Base-by-base conservation (phyloP, 1,140 invertebrate genomes). In the Lepidurus arcticus region DNA sequence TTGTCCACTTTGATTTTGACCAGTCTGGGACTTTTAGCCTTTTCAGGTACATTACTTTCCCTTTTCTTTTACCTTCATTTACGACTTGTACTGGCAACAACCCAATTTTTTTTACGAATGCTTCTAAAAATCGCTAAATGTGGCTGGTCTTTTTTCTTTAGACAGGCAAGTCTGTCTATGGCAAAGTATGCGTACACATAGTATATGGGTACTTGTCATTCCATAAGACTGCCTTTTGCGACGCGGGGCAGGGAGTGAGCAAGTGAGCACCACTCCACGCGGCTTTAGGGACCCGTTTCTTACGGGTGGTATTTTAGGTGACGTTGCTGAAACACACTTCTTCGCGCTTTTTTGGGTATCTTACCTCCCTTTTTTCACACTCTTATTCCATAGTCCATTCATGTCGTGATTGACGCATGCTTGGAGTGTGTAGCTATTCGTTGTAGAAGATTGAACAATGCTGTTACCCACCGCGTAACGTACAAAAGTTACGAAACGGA, bases 251-350 rank as follows among this genome's bases (percentile, higher is more conserved):
- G 34, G 34, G 34, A 34, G 34, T 34, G 34, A 34, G 34, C 34
- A 34, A 34, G 34, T 34, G 34, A 34, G 34, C 34, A 34, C 34
- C 34, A 34, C 34, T 34, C 34, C 34, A 34, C 34, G 34, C 34
- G 34, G 34, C 34, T 34, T 34, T 34, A 34, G 34, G 34, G 34
- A 34, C 34, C 34, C 7, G 53, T 21, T 65, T 65, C 53, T 65
- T 65, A 65, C 53, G 53, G 53, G 53, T 65, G 53, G 53, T 65
- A 65, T 65, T 65, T 65, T 65, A 65, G 53, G 53, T 65, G 53
- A 65, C 53, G 53, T 65, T 65, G 53, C 53, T 65, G 21, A 65
- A 65, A 65, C 53, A 65, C n/a, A n/a, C n/a, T 34, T n/a, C 21
- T 65, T 65, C 53, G 53, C 53, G 34, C 34, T 34, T 65, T 65